A percentile compares a stretch with the other conserved stretches of the same genome.
phyloP scores from a whole-genome alignment of 2,888 invertebrate species.

The Caenorhabditis sinica region DNA sequence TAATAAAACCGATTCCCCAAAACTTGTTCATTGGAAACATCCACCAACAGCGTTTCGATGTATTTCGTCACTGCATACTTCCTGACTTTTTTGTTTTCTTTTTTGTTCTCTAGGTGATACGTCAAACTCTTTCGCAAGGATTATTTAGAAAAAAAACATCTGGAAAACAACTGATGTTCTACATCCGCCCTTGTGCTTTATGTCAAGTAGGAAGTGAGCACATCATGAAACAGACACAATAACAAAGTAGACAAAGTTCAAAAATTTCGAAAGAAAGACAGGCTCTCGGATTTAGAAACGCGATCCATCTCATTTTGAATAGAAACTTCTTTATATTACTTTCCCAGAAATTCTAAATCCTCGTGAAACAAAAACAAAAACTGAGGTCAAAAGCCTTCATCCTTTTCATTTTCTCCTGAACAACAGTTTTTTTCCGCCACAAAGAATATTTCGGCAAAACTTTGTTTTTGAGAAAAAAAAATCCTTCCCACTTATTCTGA shows the following conservation, averaged over 20 bases:
- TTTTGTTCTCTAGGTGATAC: background rate
- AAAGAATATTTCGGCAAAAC: background rate
- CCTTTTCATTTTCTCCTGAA: background rate
- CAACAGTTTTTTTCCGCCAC: background rate
- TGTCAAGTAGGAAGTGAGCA: background rate
- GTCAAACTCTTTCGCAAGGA: background rate
- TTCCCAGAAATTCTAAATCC: too few species aligned
- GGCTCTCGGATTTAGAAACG: too few species aligned
- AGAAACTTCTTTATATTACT: too few species aligned
- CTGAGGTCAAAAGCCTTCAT: background rate
- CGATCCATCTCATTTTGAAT: too few species aligned
- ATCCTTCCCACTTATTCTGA: background rate
- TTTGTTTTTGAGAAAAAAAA: constrained; percentile 18
- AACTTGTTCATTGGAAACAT: background rate
- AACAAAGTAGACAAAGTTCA: constrained; percentile 5
- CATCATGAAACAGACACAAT: background rate
- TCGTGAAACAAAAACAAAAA: too few species aligned
- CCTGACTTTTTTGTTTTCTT: background rate
- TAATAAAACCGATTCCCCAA: constrained; percentile 1
- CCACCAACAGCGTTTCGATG: constrained; percentile 15
- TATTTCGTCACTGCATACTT: constrained; percentile 15
- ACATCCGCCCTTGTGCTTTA: background rate
- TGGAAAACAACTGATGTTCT: constrained; percentile 24
- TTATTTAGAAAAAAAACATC: background rate
- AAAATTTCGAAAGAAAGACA: too few species aligned